These are phyloP conservation scores for Operophtera brumata DNA, from an alignment of 2,888 invertebrate genomes.

Conservation along the genomic window DNA sequence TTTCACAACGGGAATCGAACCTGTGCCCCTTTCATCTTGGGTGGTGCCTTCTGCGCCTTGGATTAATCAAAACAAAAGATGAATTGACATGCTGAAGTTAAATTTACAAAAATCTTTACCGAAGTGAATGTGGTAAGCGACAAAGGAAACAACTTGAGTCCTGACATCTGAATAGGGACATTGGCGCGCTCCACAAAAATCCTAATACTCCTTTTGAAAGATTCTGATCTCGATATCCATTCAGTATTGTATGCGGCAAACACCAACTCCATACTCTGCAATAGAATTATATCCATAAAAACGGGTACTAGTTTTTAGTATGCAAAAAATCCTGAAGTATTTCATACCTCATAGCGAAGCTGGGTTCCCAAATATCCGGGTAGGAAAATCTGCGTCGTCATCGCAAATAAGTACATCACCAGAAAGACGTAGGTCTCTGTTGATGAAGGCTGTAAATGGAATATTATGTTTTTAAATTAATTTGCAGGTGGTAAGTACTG, in stretches of 20 bases:
- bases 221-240: constrained; percentile 54
- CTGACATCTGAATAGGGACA: constrained; percentile 48
- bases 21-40: no score
- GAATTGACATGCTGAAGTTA: not conserved
- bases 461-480: not conserved
- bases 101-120: constrained; percentile 28
- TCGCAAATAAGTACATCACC: constrained; percentile 45
- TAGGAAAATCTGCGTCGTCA: constrained; percentile 54
- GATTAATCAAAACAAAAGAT: no score
- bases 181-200: constrained; percentile 54
- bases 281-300: constrained; percentile 24
- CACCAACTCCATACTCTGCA: constrained; percentile 52
- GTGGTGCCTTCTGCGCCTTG: no score
- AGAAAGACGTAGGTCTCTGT: constrained; percentile 44
- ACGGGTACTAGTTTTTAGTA: constrained; percentile 5
- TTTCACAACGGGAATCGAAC: no score
- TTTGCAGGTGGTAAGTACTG: no score
- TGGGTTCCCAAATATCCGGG: constrained; percentile 57
- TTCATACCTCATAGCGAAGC: constrained; percentile 48
- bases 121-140: constrained; percentile 56
- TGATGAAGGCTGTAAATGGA: constrained; percentile 44
- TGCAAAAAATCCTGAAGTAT: not conserved
- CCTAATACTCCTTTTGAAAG: constrained; percentile 51
- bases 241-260: constrained; percentile 57
- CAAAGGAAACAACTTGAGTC: constrained; percentile 56